Base-by-base conservation (phyloP, 2,113 vertebrate species). In the Oncorhynchus nerka region DNA sequence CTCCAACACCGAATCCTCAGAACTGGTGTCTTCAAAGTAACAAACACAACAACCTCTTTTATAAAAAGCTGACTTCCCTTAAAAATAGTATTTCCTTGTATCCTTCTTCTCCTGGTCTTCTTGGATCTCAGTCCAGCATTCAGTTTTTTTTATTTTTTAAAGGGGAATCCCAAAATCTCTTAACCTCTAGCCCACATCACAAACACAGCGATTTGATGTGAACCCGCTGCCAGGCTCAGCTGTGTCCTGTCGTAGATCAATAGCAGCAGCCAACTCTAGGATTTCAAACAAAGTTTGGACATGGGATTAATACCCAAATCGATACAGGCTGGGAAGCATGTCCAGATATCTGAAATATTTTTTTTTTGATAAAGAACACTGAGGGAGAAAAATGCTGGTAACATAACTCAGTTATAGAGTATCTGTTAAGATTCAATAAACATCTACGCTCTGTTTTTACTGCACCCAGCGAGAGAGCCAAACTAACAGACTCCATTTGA, bases 201-300 rank as follows among this genome's bases (percentile, higher is more conserved):
- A 84, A 75, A 88, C 76, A 79, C 34, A 30, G 71, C 66, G 74
- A 32, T 66, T 74, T 62, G 45, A 84, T 89, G 77, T 81, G 66
- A 83, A 79, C 89, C 88, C 82, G 87, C 84, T 64, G 39, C 39
- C 6, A 9, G 39, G 9, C 82, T 75, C 81, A 72, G 79, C 81
- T 78, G 78, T 45, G 77, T 78, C 82, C 66, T 55, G 16, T 55
- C 51, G 15, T 55, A 77, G 79, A 89, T 90, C 84, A 86, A 81
- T 45, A 45, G 9, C 39, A 45, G 39, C 79, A 72, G 75, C 81
- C 78, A 68, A 45, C 28, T 78, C 78, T 28, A 78, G 83, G 80
- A 83, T 85, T 85, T 74, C 78, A 85, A 75, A 66, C 75, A 87
- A 84, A 82, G 76, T 85, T 83, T 81, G 66, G 82, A 86, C 84